These are phyloP conservation scores for Palythoa grandiflora DNA, from an alignment of 92 coral and sea anemone genomes.

Conservation along the genomic window DNA sequence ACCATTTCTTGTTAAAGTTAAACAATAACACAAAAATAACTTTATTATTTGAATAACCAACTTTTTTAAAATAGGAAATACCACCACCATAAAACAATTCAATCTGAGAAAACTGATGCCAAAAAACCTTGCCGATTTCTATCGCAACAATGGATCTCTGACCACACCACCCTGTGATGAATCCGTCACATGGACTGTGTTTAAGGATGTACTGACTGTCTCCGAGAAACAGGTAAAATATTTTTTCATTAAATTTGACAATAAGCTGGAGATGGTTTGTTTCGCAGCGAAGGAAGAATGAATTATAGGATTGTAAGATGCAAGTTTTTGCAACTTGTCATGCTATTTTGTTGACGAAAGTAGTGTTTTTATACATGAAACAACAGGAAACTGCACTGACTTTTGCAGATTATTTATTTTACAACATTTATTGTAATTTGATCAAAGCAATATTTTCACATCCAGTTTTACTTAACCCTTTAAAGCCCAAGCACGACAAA, in stretches of 20 bases:
- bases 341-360: too few species aligned
- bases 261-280: neutral
- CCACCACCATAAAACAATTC: neutral
- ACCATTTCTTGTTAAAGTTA: neutral
- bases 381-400: too few species aligned
- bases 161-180: conserved; percentile 81
- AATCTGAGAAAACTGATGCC: conserved; percentile 29
- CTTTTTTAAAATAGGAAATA: neutral
- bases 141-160: conserved; percentile 79
- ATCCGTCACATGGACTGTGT: conserved; percentile 78
- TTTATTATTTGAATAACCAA: neutral
- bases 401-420: too few species aligned
- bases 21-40: neutral
- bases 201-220: conserved; percentile 42
- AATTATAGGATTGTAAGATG: too few species aligned
- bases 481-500: too few species aligned
- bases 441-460: too few species aligned
- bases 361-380: too few species aligned
- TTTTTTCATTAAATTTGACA: neutral
- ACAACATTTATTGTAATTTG: too few species aligned
- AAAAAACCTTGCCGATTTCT: conserved; percentile 54
- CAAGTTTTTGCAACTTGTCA: too few species aligned
- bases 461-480: too few species aligned
- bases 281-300: too few species aligned
- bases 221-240: conserved; percentile 55